A percentile compares a stretch with the other conserved stretches of the same genome.
Evolutionary conservation across 2,888 invertebrate genomes (phyloP).

Genomic region (Linyphia triangularis): DNA sequence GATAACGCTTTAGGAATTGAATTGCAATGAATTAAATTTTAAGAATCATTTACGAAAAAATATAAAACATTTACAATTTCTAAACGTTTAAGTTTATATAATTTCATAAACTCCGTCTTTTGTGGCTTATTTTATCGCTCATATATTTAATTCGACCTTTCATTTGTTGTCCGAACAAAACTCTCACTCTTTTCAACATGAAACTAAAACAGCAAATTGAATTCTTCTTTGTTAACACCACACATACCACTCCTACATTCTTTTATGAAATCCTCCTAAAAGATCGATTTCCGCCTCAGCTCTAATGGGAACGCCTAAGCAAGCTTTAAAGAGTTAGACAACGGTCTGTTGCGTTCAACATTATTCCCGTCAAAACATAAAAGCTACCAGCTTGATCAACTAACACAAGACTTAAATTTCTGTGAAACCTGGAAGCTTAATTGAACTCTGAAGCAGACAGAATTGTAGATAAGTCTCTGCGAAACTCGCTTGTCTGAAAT

Average conservation of each 20-base stretch:
- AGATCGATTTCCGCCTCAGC: constrained; percentile 10
- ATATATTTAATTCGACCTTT: too few species aligned
- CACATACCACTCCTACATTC: neutral
- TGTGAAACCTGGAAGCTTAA: constrained; percentile 28
- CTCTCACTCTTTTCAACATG: too few species aligned
- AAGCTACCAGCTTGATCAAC: constrained; percentile 36
- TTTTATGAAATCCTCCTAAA: constrained; percentile 24
- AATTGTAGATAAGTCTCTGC: constrained; percentile 4
- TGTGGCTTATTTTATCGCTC: too few species aligned
- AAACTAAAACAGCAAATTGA: neutral
- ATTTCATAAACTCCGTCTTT: too few species aligned
- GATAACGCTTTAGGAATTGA: too few species aligned
- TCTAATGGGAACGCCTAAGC: constrained; percentile 18
- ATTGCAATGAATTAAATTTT: too few species aligned
- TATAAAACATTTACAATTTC: too few species aligned
- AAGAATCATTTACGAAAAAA: too few species aligned
- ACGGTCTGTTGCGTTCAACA: constrained; percentile 32
- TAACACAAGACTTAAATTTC: neutral
- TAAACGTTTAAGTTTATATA: too few species aligned
- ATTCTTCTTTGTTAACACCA: neutral
- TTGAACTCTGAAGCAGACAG: constrained; percentile 16
- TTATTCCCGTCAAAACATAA: constrained; percentile 38
- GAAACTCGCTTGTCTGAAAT: constrained; percentile 4
- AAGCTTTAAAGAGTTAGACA: constrained; percentile 25
- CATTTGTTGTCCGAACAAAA: too few species aligned